A percentile compares a stretch with the other conserved stretches of the same genome.
phyloP scores from a whole-genome alignment of 30 jellyfish, hydroid and myxozoan genomes.

The Nemopilema nomurai region DNA sequence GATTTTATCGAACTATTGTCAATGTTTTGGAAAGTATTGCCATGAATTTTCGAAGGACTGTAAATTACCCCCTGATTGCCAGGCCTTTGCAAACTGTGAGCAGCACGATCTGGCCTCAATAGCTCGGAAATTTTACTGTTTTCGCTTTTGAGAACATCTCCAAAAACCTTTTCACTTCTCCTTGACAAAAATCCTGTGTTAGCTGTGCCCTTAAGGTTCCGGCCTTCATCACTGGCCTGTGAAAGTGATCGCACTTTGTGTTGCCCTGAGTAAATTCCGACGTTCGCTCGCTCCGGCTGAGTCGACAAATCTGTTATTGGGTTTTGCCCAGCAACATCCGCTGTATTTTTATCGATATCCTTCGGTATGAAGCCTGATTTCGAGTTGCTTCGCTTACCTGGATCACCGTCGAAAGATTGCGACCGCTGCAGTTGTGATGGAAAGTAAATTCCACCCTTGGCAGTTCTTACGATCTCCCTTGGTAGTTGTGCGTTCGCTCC shows the following conservation, averaged over 20 bases:
- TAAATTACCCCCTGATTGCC: slow-evolving; percentile 58
- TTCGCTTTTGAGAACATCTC: slow-evolving; percentile 14
- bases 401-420: slow-evolving; percentile 33
- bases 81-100: slow-evolving; percentile 40
- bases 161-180: slow-evolving; percentile 24
- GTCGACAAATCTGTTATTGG: slow-evolving; percentile 33
- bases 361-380: slow-evolving; percentile 20
- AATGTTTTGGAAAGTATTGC: slow-evolving; percentile 28
- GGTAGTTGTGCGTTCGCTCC: slow-evolving; percentile 59
- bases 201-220: slow-evolving; percentile 3
- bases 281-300: slow-evolving; percentile 10
- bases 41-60: slow-evolving; percentile 17
- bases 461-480: slow-evolving; percentile 62
- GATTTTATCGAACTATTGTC: slow-evolving; percentile 31
- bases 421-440: slow-evolving; percentile 46
- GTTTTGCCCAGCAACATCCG: slow-evolving; percentile 63
- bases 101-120: slow-evolving; percentile 38
- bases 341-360: slow-evolving; percentile 8
- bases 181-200: slow-evolving; percentile 13
- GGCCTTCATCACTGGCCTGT: slow-evolving; percentile 7
- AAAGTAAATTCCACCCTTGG: slow-evolving; percentile 49
- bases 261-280: slow-evolving; percentile 29
- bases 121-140: slow-evolving; percentile 19
- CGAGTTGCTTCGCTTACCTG: background rate
- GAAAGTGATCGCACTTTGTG: slow-evolving; percentile 16